Evolutionary conservation across 2,113 vertebrate genomes (phyloP), one percentile per base, ranked within the genome.

Genomic region (Anoplopoma fimbria): DNA sequence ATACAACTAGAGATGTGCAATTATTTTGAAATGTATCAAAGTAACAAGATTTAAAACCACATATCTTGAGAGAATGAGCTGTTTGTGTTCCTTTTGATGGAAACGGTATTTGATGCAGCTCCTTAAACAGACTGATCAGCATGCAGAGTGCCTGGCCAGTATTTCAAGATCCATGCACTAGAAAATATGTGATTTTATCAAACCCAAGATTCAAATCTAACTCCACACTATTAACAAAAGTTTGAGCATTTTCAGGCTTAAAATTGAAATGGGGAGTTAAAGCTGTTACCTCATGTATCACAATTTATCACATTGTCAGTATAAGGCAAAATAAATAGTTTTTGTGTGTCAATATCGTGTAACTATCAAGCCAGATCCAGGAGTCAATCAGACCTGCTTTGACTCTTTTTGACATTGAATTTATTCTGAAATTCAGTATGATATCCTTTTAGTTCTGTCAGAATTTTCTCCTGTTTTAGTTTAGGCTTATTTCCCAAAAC

Each of bases 151-250:
- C 36, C 42, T 27, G 64, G 70, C 55, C 3, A 9, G 31, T 12
- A 38, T 42, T 69, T 82, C 51, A 31, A 79, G 67, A 90, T 82
- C 3, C 2, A 81, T 87, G 79, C 57, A 61, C 89, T 25, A 69
- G 87, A 81, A 88, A 85, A 73, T 64, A 27, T 69, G 75, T 68
- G 47, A 57, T 75, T 85, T 78, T 58, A 77, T 88, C 68, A 87
- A 77, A 40, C 51, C 45, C 51, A 15, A 45, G 49, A 87, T 86
- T 86, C 82, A 58, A 69, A 84, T 79, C 7, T 69, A 70, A 86
- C 79, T 68, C 53, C 49, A 69, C 72, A 47, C 49, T 23, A 19
- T 73, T 8, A 57, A 57, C 27, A 58, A 67, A 33, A 23, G 69
- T 45, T n/a, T 42, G 1, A 77, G 61, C 29, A 36, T 74, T 81